These are phyloP conservation scores for Bradypodion pumilum DNA, from an alignment of 2,797 vertebrate genomes.

Conservation along the genomic window DNA sequence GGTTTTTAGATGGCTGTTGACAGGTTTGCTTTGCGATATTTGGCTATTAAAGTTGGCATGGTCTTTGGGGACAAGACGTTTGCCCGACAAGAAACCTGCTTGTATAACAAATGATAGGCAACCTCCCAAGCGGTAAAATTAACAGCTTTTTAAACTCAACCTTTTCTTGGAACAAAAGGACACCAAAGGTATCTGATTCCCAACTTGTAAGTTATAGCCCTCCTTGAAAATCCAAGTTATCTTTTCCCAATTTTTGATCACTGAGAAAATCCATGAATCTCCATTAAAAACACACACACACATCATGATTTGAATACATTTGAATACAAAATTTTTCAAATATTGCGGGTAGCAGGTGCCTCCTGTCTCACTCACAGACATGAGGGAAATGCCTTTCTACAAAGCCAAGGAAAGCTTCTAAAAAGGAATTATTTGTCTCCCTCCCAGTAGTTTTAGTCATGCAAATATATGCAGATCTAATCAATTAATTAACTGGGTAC, in stretches of 20 bases:
- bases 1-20: conserved; percentile 30
- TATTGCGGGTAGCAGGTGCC: neutral
- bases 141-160: conserved; percentile 45
- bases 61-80: conserved; percentile 14
- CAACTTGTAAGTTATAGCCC: conserved; percentile 13
- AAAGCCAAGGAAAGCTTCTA: neutral
- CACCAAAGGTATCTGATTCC: conserved; percentile 35
- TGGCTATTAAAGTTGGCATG: conserved; percentile 40
- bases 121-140: conserved; percentile 49
- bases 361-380: neutral
- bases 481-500: neutral
- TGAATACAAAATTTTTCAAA: neutral
- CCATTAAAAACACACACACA: neutral
- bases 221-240: neutral
- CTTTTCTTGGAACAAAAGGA: conserved; percentile 39
- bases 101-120: conserved; percentile 45
- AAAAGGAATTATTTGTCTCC: neutral
- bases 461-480: neutral
- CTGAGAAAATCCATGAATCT: neutral
- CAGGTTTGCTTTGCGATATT: conserved; percentile 50
- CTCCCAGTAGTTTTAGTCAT: neutral
- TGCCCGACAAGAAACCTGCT: conserved; percentile 40
- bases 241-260: neutral
- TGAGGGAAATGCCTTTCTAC: neutral
- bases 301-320: neutral